These are phyloP conservation scores for Falco peregrinus DNA, from an alignment of 2,797 vertebrate genomes.

Conservation along the genomic window DNA sequence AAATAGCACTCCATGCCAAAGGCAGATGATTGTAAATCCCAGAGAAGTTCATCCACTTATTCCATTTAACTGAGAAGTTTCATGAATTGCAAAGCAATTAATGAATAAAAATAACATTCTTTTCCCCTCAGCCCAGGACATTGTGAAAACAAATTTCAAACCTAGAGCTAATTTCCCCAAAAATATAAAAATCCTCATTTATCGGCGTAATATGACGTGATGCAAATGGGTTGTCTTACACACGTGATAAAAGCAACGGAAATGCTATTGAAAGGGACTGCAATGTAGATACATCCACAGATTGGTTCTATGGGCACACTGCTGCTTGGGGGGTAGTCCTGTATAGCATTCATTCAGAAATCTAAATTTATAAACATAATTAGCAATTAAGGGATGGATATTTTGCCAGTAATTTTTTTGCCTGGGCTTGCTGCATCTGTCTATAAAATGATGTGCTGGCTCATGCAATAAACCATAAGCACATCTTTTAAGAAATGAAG, in stretches of 20 bases:
- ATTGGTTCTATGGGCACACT: neutral
- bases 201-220: neutral
- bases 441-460: neutral
- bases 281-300: neutral
- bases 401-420: neutral
- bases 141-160: neutral
- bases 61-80: neutral
- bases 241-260: neutral
- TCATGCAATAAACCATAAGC: neutral
- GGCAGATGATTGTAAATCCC: constrained; percentile 3
- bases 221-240: neutral
- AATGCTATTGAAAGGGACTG: neutral
- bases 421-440: neutral
- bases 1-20: neutral
- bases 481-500: neutral
- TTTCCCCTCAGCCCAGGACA: neutral
- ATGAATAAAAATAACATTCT: neutral
- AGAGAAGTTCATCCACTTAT: neutral
- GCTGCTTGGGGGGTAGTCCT: neutral
- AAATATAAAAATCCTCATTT: neutral
- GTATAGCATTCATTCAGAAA: neutral
- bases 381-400: neutral
- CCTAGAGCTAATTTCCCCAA: neutral
- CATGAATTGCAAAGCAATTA: neutral
- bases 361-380: neutral